These are phyloP conservation scores for Colletes latitarsis DNA, from an alignment of 1,140 invertebrate genomes.

Conservation along the genomic window DNA sequence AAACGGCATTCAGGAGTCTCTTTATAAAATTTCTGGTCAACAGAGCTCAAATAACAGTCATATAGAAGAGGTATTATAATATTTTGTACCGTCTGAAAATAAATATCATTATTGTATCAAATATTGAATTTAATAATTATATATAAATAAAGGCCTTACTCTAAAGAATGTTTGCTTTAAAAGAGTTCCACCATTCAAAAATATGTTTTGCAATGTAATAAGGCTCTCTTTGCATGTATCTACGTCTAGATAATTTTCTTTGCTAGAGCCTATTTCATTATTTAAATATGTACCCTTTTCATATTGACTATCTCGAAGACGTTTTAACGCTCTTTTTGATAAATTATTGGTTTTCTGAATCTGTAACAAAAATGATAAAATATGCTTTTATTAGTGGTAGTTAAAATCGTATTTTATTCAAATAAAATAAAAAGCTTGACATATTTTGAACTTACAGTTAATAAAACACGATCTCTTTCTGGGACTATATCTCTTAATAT, in stretches of 20 bases:
- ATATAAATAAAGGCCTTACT: conserved; percentile 54
- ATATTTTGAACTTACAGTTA: conserved; percentile 58
- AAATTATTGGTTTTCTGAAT: conserved; percentile 67
- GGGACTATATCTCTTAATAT: conserved; percentile 68
- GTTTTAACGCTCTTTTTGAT: conserved; percentile 70
- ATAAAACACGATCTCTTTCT: conserved; percentile 59
- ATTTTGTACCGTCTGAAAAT: conserved; percentile 67
- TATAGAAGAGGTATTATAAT: conserved; percentile 62
- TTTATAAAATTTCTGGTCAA: conserved; percentile 64
- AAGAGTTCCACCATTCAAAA: conserved; percentile 60
- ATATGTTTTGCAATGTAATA: conserved; percentile 66
- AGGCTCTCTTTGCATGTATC: conserved; percentile 68
- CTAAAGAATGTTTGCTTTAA: conserved; percentile 66
- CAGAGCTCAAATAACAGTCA: conserved; percentile 63
- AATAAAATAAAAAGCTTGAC: neutral
- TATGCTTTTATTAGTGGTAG: neutral
- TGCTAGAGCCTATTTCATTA: conserved; percentile 34
- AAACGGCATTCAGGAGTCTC: conserved; percentile 65
- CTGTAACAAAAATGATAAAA: conserved; percentile 49
- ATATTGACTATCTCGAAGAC: conserved; percentile 66
- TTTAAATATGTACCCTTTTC: conserved; percentile 60
- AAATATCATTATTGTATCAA: conserved; percentile 6
- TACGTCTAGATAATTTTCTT: conserved; percentile 46
- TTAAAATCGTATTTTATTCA: neutral
- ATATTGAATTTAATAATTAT: conserved; percentile 9